phyloP scores from a whole-genome alignment of 2,113 vertebrate genomes.

The Numida meleagris region DNA sequence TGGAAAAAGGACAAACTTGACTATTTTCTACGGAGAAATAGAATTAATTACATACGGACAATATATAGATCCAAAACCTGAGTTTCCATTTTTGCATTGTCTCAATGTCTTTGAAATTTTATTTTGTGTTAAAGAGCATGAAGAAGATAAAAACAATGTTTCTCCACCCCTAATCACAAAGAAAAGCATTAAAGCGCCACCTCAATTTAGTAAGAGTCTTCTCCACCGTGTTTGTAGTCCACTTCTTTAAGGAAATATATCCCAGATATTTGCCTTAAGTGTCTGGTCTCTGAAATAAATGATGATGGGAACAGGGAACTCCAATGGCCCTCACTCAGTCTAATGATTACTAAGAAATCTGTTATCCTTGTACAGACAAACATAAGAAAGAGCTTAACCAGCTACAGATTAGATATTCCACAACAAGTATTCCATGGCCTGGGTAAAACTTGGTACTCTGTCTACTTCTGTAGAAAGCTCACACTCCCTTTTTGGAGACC shows the following conservation, averaged over 20 bases:
- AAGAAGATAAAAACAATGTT: background rate
- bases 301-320: background rate
- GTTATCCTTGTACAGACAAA: background rate
- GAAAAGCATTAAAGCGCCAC: background rate
- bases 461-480: background rate
- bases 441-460: background rate
- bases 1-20: background rate
- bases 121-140: background rate
- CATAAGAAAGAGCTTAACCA: background rate
- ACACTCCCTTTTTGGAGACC: background rate
- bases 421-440: background rate
- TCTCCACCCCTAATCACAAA: background rate
- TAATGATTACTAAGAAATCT: background rate
- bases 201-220: background rate
- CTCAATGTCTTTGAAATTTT: background rate
- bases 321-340: background rate
- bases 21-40: background rate
- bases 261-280: background rate
- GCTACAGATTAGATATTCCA: background rate
- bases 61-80: background rate
- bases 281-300: background rate
- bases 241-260: background rate
- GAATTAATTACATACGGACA: background rate
- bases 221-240: background rate
- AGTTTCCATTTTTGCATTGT: background rate